Conservation (phyloP, 2,888 invertebrate species). For the Invenusta paracnida region DNA sequence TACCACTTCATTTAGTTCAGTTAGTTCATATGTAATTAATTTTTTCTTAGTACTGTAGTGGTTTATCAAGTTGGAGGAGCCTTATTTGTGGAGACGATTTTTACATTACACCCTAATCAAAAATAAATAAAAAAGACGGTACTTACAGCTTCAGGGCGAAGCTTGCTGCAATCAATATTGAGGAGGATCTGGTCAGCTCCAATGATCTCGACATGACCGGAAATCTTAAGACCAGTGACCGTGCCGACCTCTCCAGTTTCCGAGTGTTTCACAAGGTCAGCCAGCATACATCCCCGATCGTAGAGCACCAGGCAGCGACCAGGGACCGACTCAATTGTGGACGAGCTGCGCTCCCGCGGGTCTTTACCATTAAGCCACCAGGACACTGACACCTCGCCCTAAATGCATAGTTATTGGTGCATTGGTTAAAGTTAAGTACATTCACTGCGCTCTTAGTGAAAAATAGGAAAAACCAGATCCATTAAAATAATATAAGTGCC, state of each 20-base stretch:
- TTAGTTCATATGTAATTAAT: too few relatives aligned
- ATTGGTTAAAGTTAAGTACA: too few relatives aligned
- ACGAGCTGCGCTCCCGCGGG: neutral
- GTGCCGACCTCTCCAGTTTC: neutral
- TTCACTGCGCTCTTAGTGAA: too few relatives aligned
- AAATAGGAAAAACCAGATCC: too few relatives aligned
- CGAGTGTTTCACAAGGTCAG: neutral
- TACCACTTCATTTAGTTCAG: too few relatives aligned
- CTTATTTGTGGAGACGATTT: too few relatives aligned
- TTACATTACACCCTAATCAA: too few relatives aligned
- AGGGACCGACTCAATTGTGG: neutral
- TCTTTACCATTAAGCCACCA: neutral
- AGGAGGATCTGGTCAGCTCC: conserved; percentile 19
- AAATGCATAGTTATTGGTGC: too few relatives aligned
- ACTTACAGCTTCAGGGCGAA: conserved; percentile 21
- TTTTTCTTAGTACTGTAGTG: too few relatives aligned
- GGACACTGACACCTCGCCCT: neutral
- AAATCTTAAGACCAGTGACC: neutral
- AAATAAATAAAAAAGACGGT: neutral
- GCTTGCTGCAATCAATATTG: conserved; percentile 30
- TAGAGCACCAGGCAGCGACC: neutral
- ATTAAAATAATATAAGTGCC: too few relatives aligned
- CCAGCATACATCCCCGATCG: neutral
- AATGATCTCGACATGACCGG: conserved; percentile 24
- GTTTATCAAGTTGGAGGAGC: too few relatives aligned